These are phyloP conservation scores for Drosophila prosaltans DNA, from an alignment of 1,140 invertebrate genomes.

Conservation along the genomic window DNA sequence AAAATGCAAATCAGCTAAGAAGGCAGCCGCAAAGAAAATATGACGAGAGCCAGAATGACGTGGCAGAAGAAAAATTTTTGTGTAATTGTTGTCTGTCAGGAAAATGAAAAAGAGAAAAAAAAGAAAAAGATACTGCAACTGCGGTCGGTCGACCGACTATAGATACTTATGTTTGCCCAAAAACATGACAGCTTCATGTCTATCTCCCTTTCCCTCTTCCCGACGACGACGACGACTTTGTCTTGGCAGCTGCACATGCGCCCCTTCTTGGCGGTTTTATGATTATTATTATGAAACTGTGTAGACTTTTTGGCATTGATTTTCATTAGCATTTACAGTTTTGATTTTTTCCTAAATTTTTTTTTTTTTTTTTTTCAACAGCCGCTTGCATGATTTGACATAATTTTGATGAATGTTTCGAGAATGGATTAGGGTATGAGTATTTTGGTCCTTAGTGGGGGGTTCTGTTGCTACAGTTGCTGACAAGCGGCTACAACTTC, in stretches of 20 bases:
- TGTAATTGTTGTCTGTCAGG: constrained; percentile 73
- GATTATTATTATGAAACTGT: constrained; percentile 15
- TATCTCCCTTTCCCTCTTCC: constrained; percentile 1
- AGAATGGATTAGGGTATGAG: constrained; percentile 23
- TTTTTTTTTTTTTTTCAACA: constrained; percentile 61
- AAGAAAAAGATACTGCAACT: constrained; percentile 18
- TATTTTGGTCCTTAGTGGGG: background rate
- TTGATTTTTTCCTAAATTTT: constrained; percentile 27
- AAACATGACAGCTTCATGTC: constrained; percentile 81
- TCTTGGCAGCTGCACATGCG: constrained; percentile 65
- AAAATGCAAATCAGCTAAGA: constrained; percentile 81
- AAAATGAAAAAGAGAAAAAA: constrained; percentile 1
- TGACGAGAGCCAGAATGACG: constrained; percentile 62
- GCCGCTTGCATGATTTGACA: constrained; percentile 78
- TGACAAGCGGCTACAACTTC: constrained; percentile 63
- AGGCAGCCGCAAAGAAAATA: constrained; percentile 69
- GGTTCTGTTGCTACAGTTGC: constrained; percentile 41
- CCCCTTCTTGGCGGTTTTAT: constrained; percentile 65
- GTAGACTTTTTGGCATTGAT: constrained; percentile 66
- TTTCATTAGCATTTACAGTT: constrained; percentile 73
- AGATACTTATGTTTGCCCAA: constrained; percentile 56
- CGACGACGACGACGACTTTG: background rate
- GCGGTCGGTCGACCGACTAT: constrained; percentile 19
- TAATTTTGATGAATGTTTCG: constrained; percentile 77
- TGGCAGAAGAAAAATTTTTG: constrained; percentile 57